Conservation (phyloP, 2,888 invertebrate genomes). For the Dolichomitus sp. region DNA sequence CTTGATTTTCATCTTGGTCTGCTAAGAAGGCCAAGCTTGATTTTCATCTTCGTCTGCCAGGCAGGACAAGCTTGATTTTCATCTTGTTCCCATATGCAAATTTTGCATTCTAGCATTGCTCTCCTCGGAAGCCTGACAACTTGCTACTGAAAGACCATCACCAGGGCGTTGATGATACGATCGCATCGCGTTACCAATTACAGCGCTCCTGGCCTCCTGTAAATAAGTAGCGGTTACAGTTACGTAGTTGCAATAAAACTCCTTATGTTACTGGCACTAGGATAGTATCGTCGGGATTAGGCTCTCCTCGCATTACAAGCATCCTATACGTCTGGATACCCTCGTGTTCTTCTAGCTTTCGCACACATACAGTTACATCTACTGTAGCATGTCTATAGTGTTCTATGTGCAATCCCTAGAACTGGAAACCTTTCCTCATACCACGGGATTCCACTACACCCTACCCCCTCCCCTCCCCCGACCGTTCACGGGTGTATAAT, state of each 20-base stretch:
- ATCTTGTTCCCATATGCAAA: too few relatives aligned
- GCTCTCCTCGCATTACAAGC: constrained; percentile 71
- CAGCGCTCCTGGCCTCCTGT: constrained; percentile 56
- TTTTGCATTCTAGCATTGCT: not conserved
- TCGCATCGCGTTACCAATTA: constrained; percentile 80
- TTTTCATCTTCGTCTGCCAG: too few relatives aligned
- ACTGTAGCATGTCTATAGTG: not conserved
- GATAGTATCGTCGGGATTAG: constrained; percentile 17
- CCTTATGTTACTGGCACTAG: constrained; percentile 72
- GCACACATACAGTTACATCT: not conserved
- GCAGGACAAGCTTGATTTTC: too few relatives aligned
- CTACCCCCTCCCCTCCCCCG: not conserved
- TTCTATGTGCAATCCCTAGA: not conserved
- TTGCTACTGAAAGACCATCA: not conserved
- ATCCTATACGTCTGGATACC: constrained; percentile 33
- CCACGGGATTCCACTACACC: not conserved
- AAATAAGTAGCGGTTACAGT: constrained; percentile 81
- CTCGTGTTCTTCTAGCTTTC: constrained; percentile 3
- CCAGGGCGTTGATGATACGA: not conserved
- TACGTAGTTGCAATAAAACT: constrained; percentile 76
- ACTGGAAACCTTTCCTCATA: not conserved
- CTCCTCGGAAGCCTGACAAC: not conserved
- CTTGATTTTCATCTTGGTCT: too few relatives aligned
- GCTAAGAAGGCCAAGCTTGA: too few relatives aligned
- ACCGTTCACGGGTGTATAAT: constrained; percentile 72